Conservation (phyloP, 1,140 invertebrate genomes). For the Microplitis mediator region DNA sequence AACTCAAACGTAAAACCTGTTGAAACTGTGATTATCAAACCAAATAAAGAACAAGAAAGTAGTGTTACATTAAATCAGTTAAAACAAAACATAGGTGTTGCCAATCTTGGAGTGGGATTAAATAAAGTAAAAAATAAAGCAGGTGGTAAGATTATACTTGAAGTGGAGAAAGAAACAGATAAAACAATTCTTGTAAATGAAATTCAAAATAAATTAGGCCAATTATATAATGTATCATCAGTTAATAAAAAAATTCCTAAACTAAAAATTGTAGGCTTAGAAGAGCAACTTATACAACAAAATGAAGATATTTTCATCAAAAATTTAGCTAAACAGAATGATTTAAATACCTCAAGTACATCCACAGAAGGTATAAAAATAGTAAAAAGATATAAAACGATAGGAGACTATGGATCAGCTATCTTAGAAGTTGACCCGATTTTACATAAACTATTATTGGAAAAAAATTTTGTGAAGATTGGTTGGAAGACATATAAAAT, state of each 20-base stretch:
- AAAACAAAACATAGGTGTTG: neutral
- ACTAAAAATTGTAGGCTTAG: neutral
- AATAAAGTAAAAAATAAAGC: neutral
- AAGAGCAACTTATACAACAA: neutral
- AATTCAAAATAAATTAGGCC: neutral
- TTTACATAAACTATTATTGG: conserved; percentile 13
- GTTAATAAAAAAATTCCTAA: neutral
- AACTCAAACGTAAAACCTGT: no score
- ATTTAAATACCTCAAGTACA: neutral
- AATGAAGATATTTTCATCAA: neutral
- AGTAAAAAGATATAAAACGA: neutral
- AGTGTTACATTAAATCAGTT: neutral
- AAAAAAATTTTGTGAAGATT: conserved; percentile 17
- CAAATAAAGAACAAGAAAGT: no score
- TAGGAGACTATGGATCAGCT: neutral
- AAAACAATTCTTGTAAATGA: neutral
- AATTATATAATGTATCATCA: neutral
- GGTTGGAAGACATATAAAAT: conserved; percentile 26
- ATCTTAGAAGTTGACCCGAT: conserved; percentile 17
- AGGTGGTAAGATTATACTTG: neutral
- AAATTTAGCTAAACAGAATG: neutral
- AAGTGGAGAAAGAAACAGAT: neutral
- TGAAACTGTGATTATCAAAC: no score
- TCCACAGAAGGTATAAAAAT: neutral
- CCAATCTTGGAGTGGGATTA: neutral